Evolutionary conservation across 2,113 vertebrate species (phyloP), one percentile per base, ranked within the genome.

Genomic region (Apteryx mantelli): DNA sequence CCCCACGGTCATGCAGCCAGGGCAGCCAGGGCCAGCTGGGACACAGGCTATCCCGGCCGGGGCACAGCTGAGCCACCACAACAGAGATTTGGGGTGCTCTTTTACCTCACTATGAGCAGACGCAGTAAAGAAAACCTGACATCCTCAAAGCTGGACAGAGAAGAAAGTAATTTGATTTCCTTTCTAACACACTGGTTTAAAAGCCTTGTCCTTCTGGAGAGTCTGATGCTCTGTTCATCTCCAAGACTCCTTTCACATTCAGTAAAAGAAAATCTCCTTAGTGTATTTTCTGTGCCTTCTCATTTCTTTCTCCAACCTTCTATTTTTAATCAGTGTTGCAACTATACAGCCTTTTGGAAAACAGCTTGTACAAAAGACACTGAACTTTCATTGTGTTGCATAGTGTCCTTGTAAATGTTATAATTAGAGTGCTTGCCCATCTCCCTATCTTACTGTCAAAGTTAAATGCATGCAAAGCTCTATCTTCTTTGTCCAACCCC

Each of bases 1-100:
- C n/a, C 5, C 12, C 38, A 20, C 9, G 1, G 55, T 21, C 53
- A 24, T 2, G 5, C 6, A 15, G 80, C 9, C 5, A 50, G 42
- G 32, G 18, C 22, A 50, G 60, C 44, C 1, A 0, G 21, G 64
- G n/a, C 36, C 88, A 75, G 79, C 68, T 64, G 20, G 14, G 16
- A 87, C 20, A 36, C 16, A 8, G 12, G n/a, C 65, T 40, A 7
- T 24, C 18, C 71, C 84, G 52, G 26, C 40, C 60, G 69, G 42
- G 32, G 50, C 77, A 50, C 74, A 73, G 44, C 34, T 79, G 82
- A 86, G 30, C 58, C 71, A 46, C 26, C 26, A 60, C 13, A 10
- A 25, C n/a, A 38, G 36, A 38, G 36, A 53, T 22, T 30, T 0
- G 2, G 22, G 3, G 0, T 42, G 53, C 60, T 81, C 50, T 75